Evolutionary conservation across 2,888 invertebrate genomes (phyloP), one percentile per base, ranked within the genome.

Genomic region (Epirrhoe alternata): DNA sequence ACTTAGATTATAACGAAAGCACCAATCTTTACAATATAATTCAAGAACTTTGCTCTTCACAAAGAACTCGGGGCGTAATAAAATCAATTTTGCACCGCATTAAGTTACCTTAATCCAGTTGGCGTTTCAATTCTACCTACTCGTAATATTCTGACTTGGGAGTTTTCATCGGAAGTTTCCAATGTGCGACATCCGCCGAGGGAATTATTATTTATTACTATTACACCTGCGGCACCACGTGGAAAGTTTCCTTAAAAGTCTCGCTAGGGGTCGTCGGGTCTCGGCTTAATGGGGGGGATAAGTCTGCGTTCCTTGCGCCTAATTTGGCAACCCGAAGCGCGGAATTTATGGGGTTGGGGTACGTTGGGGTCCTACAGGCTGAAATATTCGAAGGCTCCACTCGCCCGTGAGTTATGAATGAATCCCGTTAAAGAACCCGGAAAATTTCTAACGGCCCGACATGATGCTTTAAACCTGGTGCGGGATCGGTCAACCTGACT

Each of bases 331-430:
- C 89, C 90, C 91, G 92, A 91, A 90, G 89, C 90, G 87, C 88
- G 92, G 92, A 93, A 93, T 93, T 92, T 93, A 93, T 92, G 83
- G 88, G 86, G 71, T 67, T 67, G 70, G 66, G 63, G 63, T 63
- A 60, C 66, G 89, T 84, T 84, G 87, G 85, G 82, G 86, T 80
- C 84, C 81, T 87, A 85, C 89, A 85, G 88, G 86, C 87, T 92
- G 92, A 90, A 93, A 93, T 92, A 92, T 92, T 92, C 88, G 92
- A 90, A 90, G 86, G 89, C 87, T 90, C 89, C 90, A 88, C 89
- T 92, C 92, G 89, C 73, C 90, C 91, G 90, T 90, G 89, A 92
- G 92, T 93, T 93, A 93, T 93, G 93, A 92, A 93, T 91, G 92
- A 91, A 91, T 89, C 91, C 90, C 88, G 92, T 87, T 89, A 91